Evolutionary conservation across 2,888 invertebrate genomes (phyloP).

Genomic region (Drosophila austrosaltans): DNA sequence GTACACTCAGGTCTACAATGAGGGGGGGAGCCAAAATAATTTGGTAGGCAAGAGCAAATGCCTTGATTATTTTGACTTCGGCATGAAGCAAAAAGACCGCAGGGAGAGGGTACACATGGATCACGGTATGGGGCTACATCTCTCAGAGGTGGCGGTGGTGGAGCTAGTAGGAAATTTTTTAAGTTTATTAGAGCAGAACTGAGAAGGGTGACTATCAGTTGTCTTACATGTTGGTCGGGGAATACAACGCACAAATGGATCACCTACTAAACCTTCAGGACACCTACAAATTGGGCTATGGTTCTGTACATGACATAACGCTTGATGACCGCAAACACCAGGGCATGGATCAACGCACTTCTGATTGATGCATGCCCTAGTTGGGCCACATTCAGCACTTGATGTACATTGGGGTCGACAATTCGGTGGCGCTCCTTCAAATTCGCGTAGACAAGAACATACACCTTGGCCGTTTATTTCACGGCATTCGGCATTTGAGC

Average conservation of each 20-base stretch:
- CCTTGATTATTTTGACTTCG: conserved; percentile 86
- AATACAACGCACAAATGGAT: conserved; percentile 89
- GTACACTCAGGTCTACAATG: conserved; percentile 88
- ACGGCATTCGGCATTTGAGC: conserved; percentile 90
- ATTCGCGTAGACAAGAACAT: conserved; percentile 89
- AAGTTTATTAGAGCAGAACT: background rate
- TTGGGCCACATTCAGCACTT: conserved; percentile 88
- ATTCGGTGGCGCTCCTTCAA: conserved; percentile 87
- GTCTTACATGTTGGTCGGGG: conserved; percentile 85
- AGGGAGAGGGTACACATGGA: conserved; percentile 87
- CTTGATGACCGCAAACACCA: conserved; percentile 89
- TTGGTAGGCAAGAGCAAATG: conserved; percentile 87
- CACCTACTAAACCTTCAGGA: conserved; percentile 87
- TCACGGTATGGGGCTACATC: conserved; percentile 80
- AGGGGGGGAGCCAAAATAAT: conserved; percentile 89
- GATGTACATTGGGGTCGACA: conserved; percentile 90
- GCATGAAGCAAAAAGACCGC: conserved; percentile 88
- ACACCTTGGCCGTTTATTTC: conserved; percentile 87
- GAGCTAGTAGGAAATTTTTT: conserved; percentile 46
- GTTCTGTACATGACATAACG: conserved; percentile 89
- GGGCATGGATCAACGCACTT: conserved; percentile 91
- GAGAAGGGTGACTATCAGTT: background rate
- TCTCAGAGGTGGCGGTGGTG: conserved; percentile 60
- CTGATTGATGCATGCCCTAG: conserved; percentile 88
- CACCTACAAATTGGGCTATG: conserved; percentile 92